These are phyloP conservation scores for Branchinecta sandiegonensis DNA, from an alignment of 2,888 invertebrate genomes.

Conservation along the genomic window DNA sequence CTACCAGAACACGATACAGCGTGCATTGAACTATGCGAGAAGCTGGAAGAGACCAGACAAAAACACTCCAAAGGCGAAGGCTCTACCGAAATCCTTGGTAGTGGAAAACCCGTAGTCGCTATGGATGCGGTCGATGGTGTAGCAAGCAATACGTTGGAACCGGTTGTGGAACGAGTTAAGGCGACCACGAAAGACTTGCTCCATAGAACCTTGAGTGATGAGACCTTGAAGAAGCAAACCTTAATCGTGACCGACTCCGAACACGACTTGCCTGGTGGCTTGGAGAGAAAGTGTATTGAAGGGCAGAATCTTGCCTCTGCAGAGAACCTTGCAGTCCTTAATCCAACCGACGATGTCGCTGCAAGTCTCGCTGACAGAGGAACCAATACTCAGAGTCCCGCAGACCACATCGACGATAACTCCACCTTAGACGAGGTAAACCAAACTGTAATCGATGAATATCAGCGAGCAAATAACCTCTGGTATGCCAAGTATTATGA, in stretches of 20 bases:
- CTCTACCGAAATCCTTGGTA: neutral
- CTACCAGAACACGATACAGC: neutral
- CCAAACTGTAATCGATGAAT: neutral
- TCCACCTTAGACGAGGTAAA: too few relatives aligned
- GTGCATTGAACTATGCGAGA: neutral
- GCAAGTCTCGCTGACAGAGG: too few relatives aligned
- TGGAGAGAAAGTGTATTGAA: slow-evolving; percentile 14
- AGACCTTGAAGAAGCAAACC: slow-evolving; percentile 5
- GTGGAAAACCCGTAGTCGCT: neutral
- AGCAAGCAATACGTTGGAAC: neutral
- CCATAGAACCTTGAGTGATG: neutral
- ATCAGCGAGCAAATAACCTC: neutral
- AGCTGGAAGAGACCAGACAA: neutral
- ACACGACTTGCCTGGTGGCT: slow-evolving; percentile 4
- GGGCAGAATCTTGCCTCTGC: too few relatives aligned
- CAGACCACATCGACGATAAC: too few relatives aligned
- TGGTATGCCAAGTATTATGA: slow-evolving; percentile 12
- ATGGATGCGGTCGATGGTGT: neutral
- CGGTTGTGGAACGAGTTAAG: neutral
- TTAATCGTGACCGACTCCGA: neutral
- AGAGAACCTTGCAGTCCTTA: too few relatives aligned
- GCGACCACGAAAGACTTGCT: too few relatives aligned
- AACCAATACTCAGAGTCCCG: too few relatives aligned
- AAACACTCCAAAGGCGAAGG: neutral
- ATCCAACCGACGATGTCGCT: too few relatives aligned